Base-by-base conservation (phyloP, 2,113 vertebrate species). In the Epinephelus lanceolatus region DNA sequence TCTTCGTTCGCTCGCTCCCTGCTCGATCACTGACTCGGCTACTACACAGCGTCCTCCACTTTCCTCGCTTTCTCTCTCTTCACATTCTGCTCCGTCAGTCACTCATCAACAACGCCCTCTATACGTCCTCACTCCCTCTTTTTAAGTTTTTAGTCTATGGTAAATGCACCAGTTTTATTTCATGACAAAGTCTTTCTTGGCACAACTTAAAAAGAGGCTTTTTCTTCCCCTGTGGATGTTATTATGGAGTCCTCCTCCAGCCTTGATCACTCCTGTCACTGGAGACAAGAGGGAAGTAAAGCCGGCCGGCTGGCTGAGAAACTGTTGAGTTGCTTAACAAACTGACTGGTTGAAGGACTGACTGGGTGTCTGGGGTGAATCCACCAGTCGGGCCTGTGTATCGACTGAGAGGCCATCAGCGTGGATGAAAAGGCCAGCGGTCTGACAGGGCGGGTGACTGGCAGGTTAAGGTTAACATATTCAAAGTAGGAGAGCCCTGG, bases 111-210 rank as follows among this genome's bases (percentile, higher is more conserved):
- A 56, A 25, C n/a, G 25, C 70, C 3, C 30, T 73, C 37, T 57
- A 23, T 51, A 14, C 74, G 21, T 12, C 65, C 59, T 30, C 40
- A 4, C 75, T 33, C 19, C 45, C 18, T 60, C 8, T 9, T 51
- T 62, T 72, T 66, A 21, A 30, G 33, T 53, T 76, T 51, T 69
- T 52, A 71, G 14, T 91, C 78, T 45, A 79, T 76, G 47, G 72
- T 86, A 81, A 83, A 76, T n/a, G 27, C 83, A 81, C 92, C 94
- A 91, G 78, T 87, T 91, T 94, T 89, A 90, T 94, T 96, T 95
- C 88, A 49, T 95, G 95, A 95, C 95, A 94, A 93, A 87, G 86
- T 88, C 77, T 87, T 93, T 96, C 94, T 96, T 97, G 96, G 96
- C 95, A 37, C 27, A 78, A 89, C 95, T 94, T 96, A 74, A 94